Conservation (phyloP, 2,113 vertebrate species). For the Tringa solitaria region DNA sequence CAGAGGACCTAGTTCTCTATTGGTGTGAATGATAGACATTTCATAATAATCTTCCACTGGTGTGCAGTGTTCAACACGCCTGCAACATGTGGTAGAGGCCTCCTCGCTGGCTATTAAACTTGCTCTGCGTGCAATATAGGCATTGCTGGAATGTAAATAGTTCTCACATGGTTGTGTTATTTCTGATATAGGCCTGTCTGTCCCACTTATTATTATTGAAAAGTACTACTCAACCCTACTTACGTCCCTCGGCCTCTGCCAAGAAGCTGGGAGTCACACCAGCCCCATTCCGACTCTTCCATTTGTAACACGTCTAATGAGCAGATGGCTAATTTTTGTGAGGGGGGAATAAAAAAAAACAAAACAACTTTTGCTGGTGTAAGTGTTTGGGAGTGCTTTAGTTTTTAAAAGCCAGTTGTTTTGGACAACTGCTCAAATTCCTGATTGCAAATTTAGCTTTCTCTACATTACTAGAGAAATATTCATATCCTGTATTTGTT, state of each 20-base stretch:
- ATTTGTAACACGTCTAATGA: slow-evolving; percentile 28
- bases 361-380: not conserved
- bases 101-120: not conserved
- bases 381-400: not conserved
- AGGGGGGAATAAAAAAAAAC: not conserved
- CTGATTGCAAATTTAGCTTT: not conserved
- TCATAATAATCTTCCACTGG: not conserved
- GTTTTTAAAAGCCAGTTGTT: not conserved
- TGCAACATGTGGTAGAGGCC: not conserved
- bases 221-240: not conserved
- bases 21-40: not conserved
- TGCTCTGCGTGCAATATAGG: not conserved
- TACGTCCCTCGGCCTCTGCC: not conserved
- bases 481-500: slow-evolving; percentile 15
- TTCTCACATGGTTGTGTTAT: not conserved
- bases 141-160: not conserved
- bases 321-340: slow-evolving; percentile 28
- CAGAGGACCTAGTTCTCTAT: not conserved
- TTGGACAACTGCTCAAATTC: not conserved
- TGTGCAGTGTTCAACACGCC: not conserved
- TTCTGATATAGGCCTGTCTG: not conserved
- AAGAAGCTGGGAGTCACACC: slow-evolving; percentile 31
- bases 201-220: not conserved
- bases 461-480: not conserved
- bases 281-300: not conserved